Conservation (phyloP, 2,113 vertebrate genomes). For the Spea multiplicata region DNA sequence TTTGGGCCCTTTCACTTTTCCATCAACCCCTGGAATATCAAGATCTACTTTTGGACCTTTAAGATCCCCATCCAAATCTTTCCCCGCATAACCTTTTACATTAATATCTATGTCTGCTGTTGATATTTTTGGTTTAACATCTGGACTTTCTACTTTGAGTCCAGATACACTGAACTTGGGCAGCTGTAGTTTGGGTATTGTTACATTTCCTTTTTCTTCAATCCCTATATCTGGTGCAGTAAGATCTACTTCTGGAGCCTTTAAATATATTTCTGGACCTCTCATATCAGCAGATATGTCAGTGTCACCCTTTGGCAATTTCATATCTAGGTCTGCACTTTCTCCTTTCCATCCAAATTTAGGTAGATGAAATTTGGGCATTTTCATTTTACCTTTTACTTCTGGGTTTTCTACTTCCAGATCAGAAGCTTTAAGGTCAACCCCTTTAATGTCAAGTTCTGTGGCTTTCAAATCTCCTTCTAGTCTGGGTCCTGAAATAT, state of each 20-base stretch:
- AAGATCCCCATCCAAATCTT: conserved; percentile 54
- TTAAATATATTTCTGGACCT: conserved; percentile 42
- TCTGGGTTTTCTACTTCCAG: conserved; percentile 58
- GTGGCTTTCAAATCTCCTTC: conserved; percentile 61
- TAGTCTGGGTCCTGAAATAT: conserved; percentile 54
- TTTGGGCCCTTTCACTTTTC: conserved; percentile 52
- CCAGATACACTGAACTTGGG: too few species aligned
- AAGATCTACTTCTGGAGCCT: conserved; percentile 43
- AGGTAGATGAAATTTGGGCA: conserved; percentile 53
- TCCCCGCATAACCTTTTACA: conserved; percentile 46
- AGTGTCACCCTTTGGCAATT: conserved; percentile 28
- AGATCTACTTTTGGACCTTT: conserved; percentile 60
- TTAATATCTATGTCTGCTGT: conserved; percentile 53
- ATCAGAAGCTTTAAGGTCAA: not conserved
- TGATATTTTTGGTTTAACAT: conserved; percentile 44
- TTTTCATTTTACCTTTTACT: conserved; percentile 44
- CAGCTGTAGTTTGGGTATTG: too few species aligned
- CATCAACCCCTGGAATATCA: conserved; percentile 48
- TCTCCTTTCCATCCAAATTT: conserved; percentile 49
- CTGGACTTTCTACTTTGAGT: not conserved
- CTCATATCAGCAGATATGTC: conserved; percentile 40
- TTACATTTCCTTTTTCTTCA: too few species aligned
- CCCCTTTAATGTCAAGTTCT: conserved; percentile 46
- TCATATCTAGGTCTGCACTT: conserved; percentile 53
- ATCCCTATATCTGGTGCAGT: conserved; percentile 49